phyloP scores from a whole-genome alignment of 1,140 invertebrate species.

The Cylas formicarius region DNA sequence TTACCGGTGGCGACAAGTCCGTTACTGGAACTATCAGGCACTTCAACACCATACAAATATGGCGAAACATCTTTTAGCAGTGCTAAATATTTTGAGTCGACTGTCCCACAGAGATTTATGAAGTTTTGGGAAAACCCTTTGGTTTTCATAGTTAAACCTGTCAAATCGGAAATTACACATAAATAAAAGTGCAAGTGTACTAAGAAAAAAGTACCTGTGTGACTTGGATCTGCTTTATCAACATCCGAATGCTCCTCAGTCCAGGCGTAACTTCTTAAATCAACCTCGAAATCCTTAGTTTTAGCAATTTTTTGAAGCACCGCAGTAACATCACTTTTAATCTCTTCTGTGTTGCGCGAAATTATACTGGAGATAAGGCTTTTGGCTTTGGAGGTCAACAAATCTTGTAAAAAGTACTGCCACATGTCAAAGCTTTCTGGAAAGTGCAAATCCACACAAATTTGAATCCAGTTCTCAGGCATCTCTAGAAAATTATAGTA shows the following conservation, averaged over 20 bases:
- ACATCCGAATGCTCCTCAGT: slow-evolving; percentile 58
- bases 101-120: slow-evolving; percentile 59
- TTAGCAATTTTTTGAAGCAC: slow-evolving; percentile 43
- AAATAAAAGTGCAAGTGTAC: neutral
- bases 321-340: slow-evolving; percentile 44
- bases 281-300: slow-evolving; percentile 52
- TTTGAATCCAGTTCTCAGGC: slow-evolving; percentile 52
- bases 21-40: slow-evolving; percentile 13
- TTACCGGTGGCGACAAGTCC: too few species aligned
- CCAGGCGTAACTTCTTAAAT: slow-evolving; percentile 75
- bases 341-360: slow-evolving; percentile 45
- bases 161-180: slow-evolving; percentile 8
- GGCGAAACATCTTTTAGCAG: slow-evolving; percentile 63
- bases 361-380: slow-evolving; percentile 57
- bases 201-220: slow-evolving; percentile 31
- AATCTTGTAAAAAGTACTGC: slow-evolving; percentile 64
- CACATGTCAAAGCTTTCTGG: slow-evolving; percentile 59
- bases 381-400: slow-evolving; percentile 61
- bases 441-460: slow-evolving; percentile 53
- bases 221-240: slow-evolving; percentile 47
- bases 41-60: slow-evolving; percentile 53
- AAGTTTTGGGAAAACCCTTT: slow-evolving; percentile 66
- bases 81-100: slow-evolving; percentile 58
- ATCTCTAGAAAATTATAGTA: slow-evolving; percentile 42
- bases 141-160: slow-evolving; percentile 68